These are phyloP conservation scores for Limnephilus auricula DNA, from an alignment of 2,888 invertebrate species.

Conservation along the genomic window DNA sequence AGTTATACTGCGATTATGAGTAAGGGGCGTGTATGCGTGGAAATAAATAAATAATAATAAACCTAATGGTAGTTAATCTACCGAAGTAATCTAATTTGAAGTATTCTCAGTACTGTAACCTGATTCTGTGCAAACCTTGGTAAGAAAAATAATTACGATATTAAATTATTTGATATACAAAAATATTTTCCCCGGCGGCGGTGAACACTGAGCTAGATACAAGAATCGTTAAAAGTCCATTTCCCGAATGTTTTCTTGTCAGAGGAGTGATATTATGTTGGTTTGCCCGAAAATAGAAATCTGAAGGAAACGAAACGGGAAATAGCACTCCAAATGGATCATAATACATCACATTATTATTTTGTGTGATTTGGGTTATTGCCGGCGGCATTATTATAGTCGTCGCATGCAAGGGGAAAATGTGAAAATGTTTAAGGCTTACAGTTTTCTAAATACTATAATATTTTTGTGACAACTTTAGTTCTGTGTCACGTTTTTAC, in stretches of 20 bases:
- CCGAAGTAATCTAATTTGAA: too few relatives aligned
- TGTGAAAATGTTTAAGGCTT: background rate
- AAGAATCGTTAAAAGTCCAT: slow-evolving; percentile 12
- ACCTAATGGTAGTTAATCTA: background rate
- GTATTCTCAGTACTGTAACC: background rate
- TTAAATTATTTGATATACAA: background rate
- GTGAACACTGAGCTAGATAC: background rate
- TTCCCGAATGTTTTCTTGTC: slow-evolving; percentile 9
- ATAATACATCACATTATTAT: background rate
- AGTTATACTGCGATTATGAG: too few relatives aligned
- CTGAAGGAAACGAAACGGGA: slow-evolving; percentile 4
- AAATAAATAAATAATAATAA: too few relatives aligned
- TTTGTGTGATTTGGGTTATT: slow-evolving; percentile 14
- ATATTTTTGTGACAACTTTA: background rate
- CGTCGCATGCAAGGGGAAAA: background rate
- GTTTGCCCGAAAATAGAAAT: background rate
- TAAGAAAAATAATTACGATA: background rate
- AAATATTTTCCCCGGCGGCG: background rate
- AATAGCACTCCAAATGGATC: background rate
- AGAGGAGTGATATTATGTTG: background rate
- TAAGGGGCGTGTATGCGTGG: too few relatives aligned
- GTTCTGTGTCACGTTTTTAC: background rate
- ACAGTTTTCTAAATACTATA: background rate
- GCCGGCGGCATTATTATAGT: background rate
- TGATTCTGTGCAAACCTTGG: background rate